Base-by-base conservation (phyloP, 2,888 invertebrate genomes). In the Lasioglossum marginatum region DNA sequence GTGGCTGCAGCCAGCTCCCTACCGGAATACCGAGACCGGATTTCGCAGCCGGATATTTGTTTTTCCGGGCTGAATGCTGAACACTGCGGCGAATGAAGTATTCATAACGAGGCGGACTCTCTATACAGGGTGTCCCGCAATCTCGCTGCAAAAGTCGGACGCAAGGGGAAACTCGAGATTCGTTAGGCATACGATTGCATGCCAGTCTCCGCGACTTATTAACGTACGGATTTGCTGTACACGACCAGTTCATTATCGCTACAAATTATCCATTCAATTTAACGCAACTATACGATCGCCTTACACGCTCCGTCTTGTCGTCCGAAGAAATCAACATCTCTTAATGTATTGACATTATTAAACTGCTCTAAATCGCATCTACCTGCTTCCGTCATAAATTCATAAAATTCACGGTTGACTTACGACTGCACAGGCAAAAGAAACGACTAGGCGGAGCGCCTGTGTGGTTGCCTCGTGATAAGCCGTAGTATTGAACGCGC, bases 61-160 rank as follows among this genome's bases (percentile, higher is more conserved):
- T 87, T 82, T 87, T 87, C 86, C 82, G 77, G 81, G 66, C 75
- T 77, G 86, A 86, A 86, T 86, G 87, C 81, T 76, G 86, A 86
- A 86, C 86, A 86, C 77, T 76, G 66, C 72, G 86, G 16, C 77
- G 86, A 77, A 86, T 86, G 74, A 81, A 86, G 85, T 86, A 86
- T 86, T 86, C 87, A 86, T 86, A 86, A 86, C 86, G 86, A 81
- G 57, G 71, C 75, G 77, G 80, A 68, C 70, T 66, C 66, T 68
- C 23, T 68, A 37, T 68, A 68, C 63, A 63, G 31, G 63, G 31
- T 31, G 63, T 63, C 31, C 31, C 63, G 19, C 63, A 63, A 63
- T 63, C 6, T 34, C 63, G 19, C 31, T 12, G 31, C 34, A 2
- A 3, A 31, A 14, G 63, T 63, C 63, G 31, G 5, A 16, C 63